Evolutionary conservation across 2,113 vertebrate species (phyloP), one percentile per base, ranked within the genome.

Genomic region (Psammodynastes pulverulentus): DNA sequence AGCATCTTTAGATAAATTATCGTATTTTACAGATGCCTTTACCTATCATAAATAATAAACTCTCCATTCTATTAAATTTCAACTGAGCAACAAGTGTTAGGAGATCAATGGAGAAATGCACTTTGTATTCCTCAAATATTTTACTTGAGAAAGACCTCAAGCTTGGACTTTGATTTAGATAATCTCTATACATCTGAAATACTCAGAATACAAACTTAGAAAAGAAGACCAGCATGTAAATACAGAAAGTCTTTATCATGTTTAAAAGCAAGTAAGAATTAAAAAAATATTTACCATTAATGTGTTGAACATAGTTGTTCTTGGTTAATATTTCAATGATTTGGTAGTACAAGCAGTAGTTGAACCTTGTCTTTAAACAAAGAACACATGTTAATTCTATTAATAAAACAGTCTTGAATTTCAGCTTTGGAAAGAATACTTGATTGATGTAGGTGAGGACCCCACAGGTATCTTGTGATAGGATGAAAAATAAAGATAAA

Each of bases 311-410:
- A 45, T 17, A n/a, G 23, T 56, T 84, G 84, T 85, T 43, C 12
- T 24, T 52, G n/a, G 89, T 53, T 90, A 84, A 52, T 52, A 90
- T 84, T 90, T 43, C 48, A 90, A 48, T 84, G 48, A 89, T 89
- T 67, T 8, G 45, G 29, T 67, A 49, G 45, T 48, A 84, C 3
- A 90, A 79, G 48, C 48, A 58, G 34, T 86, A 48, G 90, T 43
- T 91, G 52, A 91, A 91, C 9, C 29, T 48, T 23, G 29, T 62
- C 34, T 84, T 52, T 84, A 84, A 48, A 91, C 17, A 49, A 91
- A 91, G 52, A 86, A 21, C 3, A 91, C 48, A 46, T 58, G 90
- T 56, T 91, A 46, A 9, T 23, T 84, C 26, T 62, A 24, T 89
- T 43, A 49, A n/a, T 62, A 89, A 51, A 23, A 49, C 53, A 85